Evolutionary conservation across 2,888 invertebrate species (phyloP), one percentile per base, ranked within the genome.

Genomic region (Paralinhomoeus sp.): DNA sequence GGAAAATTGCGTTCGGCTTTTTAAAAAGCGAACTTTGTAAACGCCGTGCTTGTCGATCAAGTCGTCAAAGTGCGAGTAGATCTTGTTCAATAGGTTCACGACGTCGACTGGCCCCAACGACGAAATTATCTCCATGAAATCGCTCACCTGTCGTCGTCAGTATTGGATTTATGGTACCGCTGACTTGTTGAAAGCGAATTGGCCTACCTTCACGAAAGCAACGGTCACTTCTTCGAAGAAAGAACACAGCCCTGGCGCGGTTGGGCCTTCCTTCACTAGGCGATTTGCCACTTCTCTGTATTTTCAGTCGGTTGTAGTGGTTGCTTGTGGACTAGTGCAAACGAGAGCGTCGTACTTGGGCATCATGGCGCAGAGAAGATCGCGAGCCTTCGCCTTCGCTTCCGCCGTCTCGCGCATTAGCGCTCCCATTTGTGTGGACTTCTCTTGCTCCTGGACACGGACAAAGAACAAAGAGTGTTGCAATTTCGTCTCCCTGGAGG

Each of bases 301-400:
- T n/a, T n/a, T n/a, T n/a, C n/a, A n/a, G n/a, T n/a, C n/a, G n/a
- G n/a, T n/a, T n/a, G n/a, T n/a, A n/a, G n/a, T n/a, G n/a, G n/a
- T n/a, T n/a, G n/a, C n/a, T n/a, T n/a, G n/a, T n/a, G n/a, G n/a
- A n/a, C 84, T 84, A 87, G 91, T 69, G 1, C 62, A 64, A 49
- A 33, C 33, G 39, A 40, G 44, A 40, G 51, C 52, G 34, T 48
- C 49, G 24, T 45, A 44, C 5, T 27, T 27, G 27, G 93, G 93
- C 71, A 93, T 91, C 91, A 93, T 93, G 69, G 91, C 89, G 64
- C 91, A 89, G 1, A 93, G 67, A 23, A 93, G 69, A 56, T 87
- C 84, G 60, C 91, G 87, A 0, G 91, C 91, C 49, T 85, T 72
- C 57, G 78, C 76, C 85, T 91, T 91, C 64, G 91, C 91, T 51